phyloP scores from a whole-genome alignment of 1,140 invertebrate genomes.

The Listronotus bonariensis region DNA sequence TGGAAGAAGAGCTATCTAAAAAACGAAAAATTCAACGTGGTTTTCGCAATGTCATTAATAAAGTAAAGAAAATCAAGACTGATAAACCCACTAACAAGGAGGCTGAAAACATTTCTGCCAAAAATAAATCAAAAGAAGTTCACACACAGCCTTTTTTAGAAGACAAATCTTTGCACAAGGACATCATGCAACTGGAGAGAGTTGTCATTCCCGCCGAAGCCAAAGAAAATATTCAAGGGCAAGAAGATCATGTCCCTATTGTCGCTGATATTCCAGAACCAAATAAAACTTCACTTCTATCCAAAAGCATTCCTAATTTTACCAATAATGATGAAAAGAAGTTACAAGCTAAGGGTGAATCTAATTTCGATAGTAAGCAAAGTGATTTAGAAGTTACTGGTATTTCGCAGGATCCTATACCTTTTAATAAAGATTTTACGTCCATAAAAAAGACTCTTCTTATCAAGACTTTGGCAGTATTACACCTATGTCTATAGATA shows the following conservation, averaged over 20 bases:
- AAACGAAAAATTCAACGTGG: conserved; percentile 39
- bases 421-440: not conserved
- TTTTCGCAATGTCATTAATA: conserved; percentile 40
- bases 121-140: conserved; percentile 6
- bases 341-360: conserved; percentile 40
- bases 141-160: conserved; percentile 47
- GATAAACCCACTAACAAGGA: conserved; percentile 19
- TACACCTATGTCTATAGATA: conserved; percentile 33
- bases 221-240: conserved; percentile 30
- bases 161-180: conserved; percentile 18
- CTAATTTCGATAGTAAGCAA: conserved; percentile 18
- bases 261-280: conserved; percentile 26
- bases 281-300: conserved; percentile 36
- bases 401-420: not conserved
- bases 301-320: conserved; percentile 43
- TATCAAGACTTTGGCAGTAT: not conserved
- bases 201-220: conserved; percentile 31
- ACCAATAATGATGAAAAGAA: conserved; percentile 39
- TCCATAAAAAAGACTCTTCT: not conserved
- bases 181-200: not conserved
- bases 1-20: conserved; percentile 4
- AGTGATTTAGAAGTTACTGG: too few species aligned
- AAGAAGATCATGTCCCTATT: conserved; percentile 34
- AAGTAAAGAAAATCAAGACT: conserved; percentile 40
- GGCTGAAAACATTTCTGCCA: not conserved